Percentiles rank a stretch among this genome's conserved stretches.
Conservation (phyloP, 2,113 vertebrate genomes). For the Brienomyrus brachyistius region DNA sequence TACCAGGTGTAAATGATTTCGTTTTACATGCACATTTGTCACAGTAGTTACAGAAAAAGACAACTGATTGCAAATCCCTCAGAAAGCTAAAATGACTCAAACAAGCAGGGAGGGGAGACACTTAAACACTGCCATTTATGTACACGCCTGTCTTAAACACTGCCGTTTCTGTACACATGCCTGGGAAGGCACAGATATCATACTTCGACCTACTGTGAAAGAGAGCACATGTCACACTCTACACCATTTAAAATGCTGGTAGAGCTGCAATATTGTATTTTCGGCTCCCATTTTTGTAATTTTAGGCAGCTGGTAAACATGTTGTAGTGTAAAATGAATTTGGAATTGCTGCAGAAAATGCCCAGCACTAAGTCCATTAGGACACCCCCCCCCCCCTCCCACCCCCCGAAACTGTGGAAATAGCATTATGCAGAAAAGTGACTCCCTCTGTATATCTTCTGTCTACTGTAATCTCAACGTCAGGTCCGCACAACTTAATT, state of each 20-base stretch:
- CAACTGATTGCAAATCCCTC: constrained; percentile 47
- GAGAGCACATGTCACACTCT: neutral
- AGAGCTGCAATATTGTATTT: neutral
- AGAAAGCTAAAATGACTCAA: constrained; percentile 39
- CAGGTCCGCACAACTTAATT: constrained; percentile 76
- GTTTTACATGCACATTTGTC: neutral
- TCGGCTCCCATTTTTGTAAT: neutral
- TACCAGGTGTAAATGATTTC: neutral
- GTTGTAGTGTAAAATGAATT: neutral
- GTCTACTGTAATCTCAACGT: constrained; percentile 50
- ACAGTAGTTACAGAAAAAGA: constrained; percentile 46
- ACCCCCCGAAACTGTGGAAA: constrained; percentile 27
- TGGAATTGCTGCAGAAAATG: constrained; percentile 8
- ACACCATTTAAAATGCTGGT: neutral
- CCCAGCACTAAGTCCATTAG: neutral
- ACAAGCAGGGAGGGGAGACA: neutral
- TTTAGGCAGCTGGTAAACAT: neutral
- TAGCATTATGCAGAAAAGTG: constrained; percentile 49
- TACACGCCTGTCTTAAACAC: neutral
- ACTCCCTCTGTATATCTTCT: constrained; percentile 56
- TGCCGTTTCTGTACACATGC: neutral
- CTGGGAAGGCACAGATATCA: neutral
- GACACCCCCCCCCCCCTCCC: neutral
- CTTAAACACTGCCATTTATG: neutral
- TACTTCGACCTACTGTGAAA: neutral